A percentile compares a stretch with the other conserved stretches of the same genome.
Conservation (phyloP, 2,113 vertebrate species). For the Ictidomys tridecemlineatus region DNA sequence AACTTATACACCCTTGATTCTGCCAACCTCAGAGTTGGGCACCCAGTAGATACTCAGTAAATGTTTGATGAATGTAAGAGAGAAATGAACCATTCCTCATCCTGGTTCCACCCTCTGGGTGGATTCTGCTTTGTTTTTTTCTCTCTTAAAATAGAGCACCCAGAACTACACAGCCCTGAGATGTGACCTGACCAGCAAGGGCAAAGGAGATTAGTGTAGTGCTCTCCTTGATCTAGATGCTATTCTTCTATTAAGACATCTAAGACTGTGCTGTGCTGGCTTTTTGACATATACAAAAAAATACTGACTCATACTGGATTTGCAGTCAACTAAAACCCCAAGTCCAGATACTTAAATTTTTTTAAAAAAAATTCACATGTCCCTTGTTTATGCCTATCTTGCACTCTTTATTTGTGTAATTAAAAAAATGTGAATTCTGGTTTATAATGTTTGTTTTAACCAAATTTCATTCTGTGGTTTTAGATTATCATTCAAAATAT, state of each 20-base stretch:
- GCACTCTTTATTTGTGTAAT: background rate
- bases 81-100: background rate
- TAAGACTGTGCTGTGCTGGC: background rate
- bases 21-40: background rate
- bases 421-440: background rate
- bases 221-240: background rate
- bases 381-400: background rate
- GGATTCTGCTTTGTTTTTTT: background rate
- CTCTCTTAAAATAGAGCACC: background rate
- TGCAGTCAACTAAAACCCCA: background rate
- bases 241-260: background rate
- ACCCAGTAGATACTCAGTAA: background rate
- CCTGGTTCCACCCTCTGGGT: background rate
- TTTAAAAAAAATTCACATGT: background rate
- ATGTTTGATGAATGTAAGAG: background rate
- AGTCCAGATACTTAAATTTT: background rate
- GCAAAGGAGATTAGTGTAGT: background rate
- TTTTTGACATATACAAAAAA: conserved; percentile 33
- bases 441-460: conserved; percentile 4
- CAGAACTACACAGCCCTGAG: background rate
- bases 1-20: background rate
- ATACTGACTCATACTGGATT: background rate
- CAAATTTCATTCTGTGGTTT: conserved; percentile 12
- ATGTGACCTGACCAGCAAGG: background rate
- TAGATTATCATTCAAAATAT: background rate